Base-by-base conservation (phyloP, 2,888 invertebrate species). In the Patella ulyssiponensis region DNA sequence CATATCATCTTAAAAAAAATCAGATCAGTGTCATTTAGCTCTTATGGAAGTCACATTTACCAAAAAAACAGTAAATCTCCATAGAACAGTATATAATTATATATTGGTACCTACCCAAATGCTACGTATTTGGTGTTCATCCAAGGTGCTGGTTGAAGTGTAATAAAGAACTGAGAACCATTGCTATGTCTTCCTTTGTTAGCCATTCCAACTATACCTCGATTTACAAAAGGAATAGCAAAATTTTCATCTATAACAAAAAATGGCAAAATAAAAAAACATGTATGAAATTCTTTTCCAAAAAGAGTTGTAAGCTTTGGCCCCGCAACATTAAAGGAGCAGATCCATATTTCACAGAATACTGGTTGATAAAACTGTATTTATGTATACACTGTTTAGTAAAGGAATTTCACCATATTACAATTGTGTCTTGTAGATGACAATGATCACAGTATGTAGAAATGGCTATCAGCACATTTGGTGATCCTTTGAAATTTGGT, bases 121-220 rank as follows among this genome's bases (percentile, higher is more conserved):
- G 95, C 95, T 7, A 95, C 95, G 87, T 94, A 95, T 91, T 93
- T 94, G 79, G 93, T 92, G 84, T 94, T 93, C 95, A 95, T 95
- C 95, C 95, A 95, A 4, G 93, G 91, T 5, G 94, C 93, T 5
- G 94, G 93, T 90, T 94, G 94, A 20, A 95, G 91, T 17, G 94
- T 93, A 20, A 95, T 93, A 87, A 94, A 94, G 89, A 95, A 95
- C 91, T 95, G 95, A 1, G 94, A 94, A 5, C 93, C 94, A 89
- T 95, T 95, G 81, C 94, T 93, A 88, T 95, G 94, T 81, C 94
- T 93, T 73, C 94, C 94, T 88, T 93, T 93, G 88, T 95, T 95
- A 75, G 94, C 94, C 94, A 95, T 95, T 23, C 94, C 94, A n/a
- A 95, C 90, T 15, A 95, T 93, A 0, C 95, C 95, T 77, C 95